Percentiles rank a stretch among this genome's conserved stretches.
Evolutionary conservation across 2,113 vertebrate genomes (phyloP).

Genomic region (Silurus meridionalis): DNA sequence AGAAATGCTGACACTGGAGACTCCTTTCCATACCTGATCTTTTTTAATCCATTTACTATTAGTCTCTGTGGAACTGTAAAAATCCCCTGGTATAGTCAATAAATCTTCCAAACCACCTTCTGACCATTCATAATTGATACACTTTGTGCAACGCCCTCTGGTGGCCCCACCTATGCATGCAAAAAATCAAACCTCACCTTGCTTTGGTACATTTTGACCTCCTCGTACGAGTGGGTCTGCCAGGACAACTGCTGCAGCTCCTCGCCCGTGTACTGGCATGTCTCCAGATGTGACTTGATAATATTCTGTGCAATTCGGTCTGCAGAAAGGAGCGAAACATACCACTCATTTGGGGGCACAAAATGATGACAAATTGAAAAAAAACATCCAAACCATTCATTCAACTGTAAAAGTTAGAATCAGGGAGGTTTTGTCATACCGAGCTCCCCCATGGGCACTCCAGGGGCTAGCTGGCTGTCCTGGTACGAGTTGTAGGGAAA

Average conservation of each 20-base stretch:
- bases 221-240: slow-evolving; percentile 98
- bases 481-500: slow-evolving; percentile 96
- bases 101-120: not conserved
- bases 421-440: slow-evolving; percentile 72
- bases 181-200: slow-evolving; percentile 76
- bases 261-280: slow-evolving; percentile 96
- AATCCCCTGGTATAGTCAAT: not conserved
- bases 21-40: not conserved
- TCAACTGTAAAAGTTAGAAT: not conserved
- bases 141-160: not conserved
- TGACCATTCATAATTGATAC: not conserved
- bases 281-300: slow-evolving; percentile 98
- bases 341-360: not conserved
- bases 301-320: slow-evolving; percentile 99
- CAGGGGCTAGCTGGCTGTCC: slow-evolving; percentile 87
- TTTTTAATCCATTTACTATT: not conserved
- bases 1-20: too few relatives aligned
- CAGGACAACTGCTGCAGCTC: slow-evolving; percentile 96
- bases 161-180: not conserved
- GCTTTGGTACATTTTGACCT: slow-evolving; percentile 98
- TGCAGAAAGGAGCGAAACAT: slow-evolving; percentile 55
- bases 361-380: not conserved
- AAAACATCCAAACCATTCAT: not conserved
- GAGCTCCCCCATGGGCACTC: slow-evolving; percentile 90
- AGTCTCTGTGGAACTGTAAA: not conserved